Evolutionary conservation across 2,113 vertebrate genomes (phyloP).

Genomic region (Etheostoma cragini): DNA sequence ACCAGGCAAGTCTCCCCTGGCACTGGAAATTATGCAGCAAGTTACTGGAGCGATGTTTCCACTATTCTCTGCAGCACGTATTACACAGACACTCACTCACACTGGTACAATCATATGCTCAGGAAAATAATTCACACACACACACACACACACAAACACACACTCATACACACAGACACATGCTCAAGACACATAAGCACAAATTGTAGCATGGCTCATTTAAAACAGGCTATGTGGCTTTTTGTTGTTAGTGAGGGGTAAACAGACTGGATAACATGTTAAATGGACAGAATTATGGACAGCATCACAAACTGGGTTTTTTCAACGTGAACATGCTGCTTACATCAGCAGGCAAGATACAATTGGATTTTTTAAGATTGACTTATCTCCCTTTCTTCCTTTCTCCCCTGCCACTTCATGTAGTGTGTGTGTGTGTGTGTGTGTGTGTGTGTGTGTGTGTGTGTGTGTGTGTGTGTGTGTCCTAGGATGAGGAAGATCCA

Average conservation of each 20-base stretch:
- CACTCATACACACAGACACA: neutral
- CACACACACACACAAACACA: neutral
- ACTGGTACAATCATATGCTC: conserved; percentile 23
- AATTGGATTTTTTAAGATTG: neutral
- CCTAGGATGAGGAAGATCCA: neutral
- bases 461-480: too few species aligned
- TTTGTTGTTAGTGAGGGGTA: conserved; percentile 10
- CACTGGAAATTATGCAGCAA: conserved; percentile 62
- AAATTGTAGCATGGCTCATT: conserved; percentile 25
- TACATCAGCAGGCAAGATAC: neutral
- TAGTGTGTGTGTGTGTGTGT: too few species aligned
- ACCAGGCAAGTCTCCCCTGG: conserved; percentile 56
- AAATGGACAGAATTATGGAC: neutral
- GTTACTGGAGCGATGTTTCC: conserved; percentile 62
- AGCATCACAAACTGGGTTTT: neutral
- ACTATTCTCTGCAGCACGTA: conserved; percentile 45
- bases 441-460: too few species aligned
- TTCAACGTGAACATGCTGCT: neutral
- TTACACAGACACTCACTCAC: conserved; percentile 38
- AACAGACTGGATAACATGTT: neutral
- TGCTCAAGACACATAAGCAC: conserved; percentile 12
- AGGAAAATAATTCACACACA: conserved; percentile 13
- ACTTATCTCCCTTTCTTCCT: neutral
- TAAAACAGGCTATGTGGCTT: conserved; percentile 13
- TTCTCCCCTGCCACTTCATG: neutral